A percentile compares a stretch with the other conserved stretches of the same genome.
Evolutionary conservation across 2,797 vertebrate genomes (phyloP).

Genomic region (Pipistrellus nathusii): DNA sequence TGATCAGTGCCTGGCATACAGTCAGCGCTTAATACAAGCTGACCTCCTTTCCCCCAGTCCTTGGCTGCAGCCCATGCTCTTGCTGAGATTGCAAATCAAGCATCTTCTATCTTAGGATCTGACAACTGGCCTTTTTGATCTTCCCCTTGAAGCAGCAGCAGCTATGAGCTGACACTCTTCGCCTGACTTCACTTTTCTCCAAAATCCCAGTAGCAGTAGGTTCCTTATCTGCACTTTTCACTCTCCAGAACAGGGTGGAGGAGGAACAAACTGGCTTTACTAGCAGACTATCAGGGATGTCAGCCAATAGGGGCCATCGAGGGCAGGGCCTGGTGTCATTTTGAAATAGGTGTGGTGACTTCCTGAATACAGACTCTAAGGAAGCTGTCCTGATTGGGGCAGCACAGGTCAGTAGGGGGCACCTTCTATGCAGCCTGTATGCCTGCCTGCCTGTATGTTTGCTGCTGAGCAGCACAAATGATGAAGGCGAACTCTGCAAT

Average conservation of each 20-base stretch:
- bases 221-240: slow-evolving; percentile 68
- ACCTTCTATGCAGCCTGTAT: neutral
- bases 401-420: neutral
- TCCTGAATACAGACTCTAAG: neutral
- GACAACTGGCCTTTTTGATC: slow-evolving; percentile 63
- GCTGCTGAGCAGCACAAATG: neutral
- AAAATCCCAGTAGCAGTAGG: slow-evolving; percentile 46
- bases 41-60: slow-evolving; percentile 26
- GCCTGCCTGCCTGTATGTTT: neutral
- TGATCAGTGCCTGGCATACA: slow-evolving; percentile 64
- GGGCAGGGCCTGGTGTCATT: neutral
- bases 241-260: neutral
- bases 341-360: neutral
- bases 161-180: slow-evolving; percentile 63
- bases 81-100: slow-evolving; percentile 47
- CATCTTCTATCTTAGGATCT: slow-evolving; percentile 8
- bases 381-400: accelerated
- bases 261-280: slow-evolving; percentile 63
- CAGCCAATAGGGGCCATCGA: neutral
- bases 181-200: slow-evolving; percentile 72
- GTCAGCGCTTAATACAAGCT: slow-evolving; percentile 47
- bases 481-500: neutral
- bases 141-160: neutral
- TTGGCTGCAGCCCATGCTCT: neutral
- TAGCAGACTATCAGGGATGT: neutral